These are phyloP conservation scores for Xiphorhynchus erythropygius DNA, from an alignment of 2,797 vertebrate species.

Conservation along the genomic window DNA sequence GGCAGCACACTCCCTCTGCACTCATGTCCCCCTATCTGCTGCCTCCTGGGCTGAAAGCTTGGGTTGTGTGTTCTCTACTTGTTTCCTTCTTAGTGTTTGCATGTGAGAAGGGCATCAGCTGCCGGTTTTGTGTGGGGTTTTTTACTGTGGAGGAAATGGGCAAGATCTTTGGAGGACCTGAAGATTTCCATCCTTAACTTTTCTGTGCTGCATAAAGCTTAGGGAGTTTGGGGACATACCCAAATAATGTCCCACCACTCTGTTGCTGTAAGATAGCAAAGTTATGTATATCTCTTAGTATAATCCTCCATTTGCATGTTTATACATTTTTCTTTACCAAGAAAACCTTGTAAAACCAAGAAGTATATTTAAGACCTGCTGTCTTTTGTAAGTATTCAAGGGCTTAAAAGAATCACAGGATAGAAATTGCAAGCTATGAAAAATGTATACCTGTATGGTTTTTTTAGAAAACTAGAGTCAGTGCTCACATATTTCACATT, in stretches of 20 bases:
- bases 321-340: neutral
- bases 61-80: neutral
- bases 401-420: neutral
- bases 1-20: neutral
- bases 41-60: neutral
- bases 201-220: neutral
- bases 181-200: neutral
- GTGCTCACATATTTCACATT: neutral
- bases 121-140: rapidly evolving
- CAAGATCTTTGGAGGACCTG: neutral
- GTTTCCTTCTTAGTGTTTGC: neutral
- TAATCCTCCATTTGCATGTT: neutral
- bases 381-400: neutral
- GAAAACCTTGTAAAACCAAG: neutral
- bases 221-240: neutral
- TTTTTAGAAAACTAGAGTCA: neutral
- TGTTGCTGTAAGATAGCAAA: neutral
- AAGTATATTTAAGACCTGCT: neutral
- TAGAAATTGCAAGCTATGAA: neutral
- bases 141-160: neutral
- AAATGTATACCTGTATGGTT: neutral
- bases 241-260: neutral
- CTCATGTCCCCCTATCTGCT: neutral
- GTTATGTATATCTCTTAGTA: neutral
- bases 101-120: neutral